Conservation (phyloP, 2,888 invertebrate genomes). For the Cosmopolites sordidus region DNA sequence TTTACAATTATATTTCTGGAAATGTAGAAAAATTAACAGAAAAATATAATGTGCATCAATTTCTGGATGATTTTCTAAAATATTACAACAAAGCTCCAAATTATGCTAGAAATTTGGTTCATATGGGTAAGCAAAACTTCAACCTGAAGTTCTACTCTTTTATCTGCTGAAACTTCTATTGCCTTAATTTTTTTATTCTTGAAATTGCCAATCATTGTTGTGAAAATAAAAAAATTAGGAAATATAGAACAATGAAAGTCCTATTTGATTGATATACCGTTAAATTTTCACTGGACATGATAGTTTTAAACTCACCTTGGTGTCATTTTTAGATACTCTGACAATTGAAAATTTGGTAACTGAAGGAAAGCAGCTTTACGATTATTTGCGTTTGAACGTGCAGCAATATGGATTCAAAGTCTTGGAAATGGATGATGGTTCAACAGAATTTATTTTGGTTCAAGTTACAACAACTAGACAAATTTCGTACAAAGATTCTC, state of each 20-base stretch:
- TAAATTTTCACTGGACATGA: no score
- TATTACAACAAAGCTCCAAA: conserved; percentile 75
- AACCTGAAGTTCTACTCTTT: no score
- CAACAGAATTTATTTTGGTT: conserved; percentile 59
- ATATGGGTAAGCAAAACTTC: conserved; percentile 53
- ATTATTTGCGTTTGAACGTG: conserved; percentile 65
- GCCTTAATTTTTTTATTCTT: no score
- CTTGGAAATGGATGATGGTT: conserved; percentile 55
- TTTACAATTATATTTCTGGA: conserved; percentile 62
- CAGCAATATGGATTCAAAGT: conserved; percentile 64
- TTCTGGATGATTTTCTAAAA: conserved; percentile 71
- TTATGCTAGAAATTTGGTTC: conserved; percentile 68
- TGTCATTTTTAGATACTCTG: conserved; percentile 51
- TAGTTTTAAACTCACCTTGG: no score
- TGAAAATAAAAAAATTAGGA: no score
- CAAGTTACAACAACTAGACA: conserved; percentile 56
- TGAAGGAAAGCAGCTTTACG: conserved; percentile 62
- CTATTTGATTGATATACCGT: no score
- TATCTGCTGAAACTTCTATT: no score
- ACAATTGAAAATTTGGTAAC: conserved; percentile 58
- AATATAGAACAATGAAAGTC: no score
- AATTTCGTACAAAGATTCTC: conserved; percentile 56
- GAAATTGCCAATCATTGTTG: no score
- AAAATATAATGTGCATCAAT: conserved; percentile 68
- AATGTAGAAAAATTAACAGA: conserved; percentile 52